Evolutionary conservation across 2,888 invertebrate species (phyloP), one percentile per base, ranked within the genome.

Genomic region (Rhimphoctona megacephalus): DNA sequence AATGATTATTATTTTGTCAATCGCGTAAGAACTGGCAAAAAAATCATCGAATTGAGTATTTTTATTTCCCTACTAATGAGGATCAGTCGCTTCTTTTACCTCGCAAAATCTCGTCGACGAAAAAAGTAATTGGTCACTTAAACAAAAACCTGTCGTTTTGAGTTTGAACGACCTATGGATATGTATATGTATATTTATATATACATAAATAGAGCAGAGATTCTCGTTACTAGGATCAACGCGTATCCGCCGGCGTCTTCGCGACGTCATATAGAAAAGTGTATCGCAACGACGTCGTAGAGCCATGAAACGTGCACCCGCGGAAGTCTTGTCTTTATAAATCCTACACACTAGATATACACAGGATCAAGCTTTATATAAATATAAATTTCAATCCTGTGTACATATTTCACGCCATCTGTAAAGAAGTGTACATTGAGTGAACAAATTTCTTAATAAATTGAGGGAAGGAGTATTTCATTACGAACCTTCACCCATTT

Each of bases 221-320:
- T 33, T 61, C 77, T 72, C 33, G 70, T 72, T 72, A 72, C 25
- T 3, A 67, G 57, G n/a, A 22, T 54, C 2, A 39, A 73, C 64
- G 67, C 14, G 74, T 57, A 79, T 76, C 84, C 84, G 72, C 74
- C 76, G 74, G 73, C 78, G 79, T 49, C 79, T 73, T 66, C 76
- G 22, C 80, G 52, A 49, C 69, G 69, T 61, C 61, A 57, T 54
- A 72, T 39, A 83, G 11, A 73, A 46, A 73, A 79, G 73, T 73
- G n/a, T 73, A 79, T 69, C 54, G 57, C 25, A 22, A 43, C 46
- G 67, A 52, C 54, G 25, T 30, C 5, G 39, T 36, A 46, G 54
- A 22, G 70, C 76, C 57, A 76, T 52, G 57, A 74, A 74, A 46
- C 69, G 19, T 61, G 39, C 11, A 2, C 72, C 9, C 64, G 17